Evolutionary conservation across 2,888 invertebrate species (phyloP).

Genomic region (Lampropteryx suffumata): DNA sequence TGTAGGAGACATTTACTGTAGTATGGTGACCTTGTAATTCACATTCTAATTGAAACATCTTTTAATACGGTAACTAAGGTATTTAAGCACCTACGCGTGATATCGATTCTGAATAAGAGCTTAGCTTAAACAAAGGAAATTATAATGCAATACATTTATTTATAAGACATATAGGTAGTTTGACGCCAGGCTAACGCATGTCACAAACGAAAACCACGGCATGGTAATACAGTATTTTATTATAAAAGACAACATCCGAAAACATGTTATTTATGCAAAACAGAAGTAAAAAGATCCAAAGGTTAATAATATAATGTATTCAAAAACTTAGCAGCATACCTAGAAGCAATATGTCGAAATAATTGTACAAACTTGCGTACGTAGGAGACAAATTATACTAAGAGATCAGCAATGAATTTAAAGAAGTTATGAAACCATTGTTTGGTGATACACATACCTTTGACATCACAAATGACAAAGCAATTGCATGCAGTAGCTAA

Average conservation of each 20-base stretch:
- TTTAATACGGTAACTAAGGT: constrained; percentile 24
- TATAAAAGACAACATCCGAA: too few species aligned
- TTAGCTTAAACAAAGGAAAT: constrained; percentile 5
- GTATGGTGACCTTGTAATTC: constrained; percentile 36
- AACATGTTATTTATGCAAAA: neutral
- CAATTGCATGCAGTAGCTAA: constrained; percentile 19
- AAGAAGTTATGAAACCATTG: constrained; percentile 59
- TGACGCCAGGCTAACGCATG: too few species aligned
- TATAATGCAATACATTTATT: neutral
- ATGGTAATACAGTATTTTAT: too few species aligned
- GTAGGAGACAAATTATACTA: constrained; percentile 69
- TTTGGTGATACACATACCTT: constrained; percentile 54
- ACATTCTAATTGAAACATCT: constrained; percentile 39
- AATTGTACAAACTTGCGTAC: constrained; percentile 36
- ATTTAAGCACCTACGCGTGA: constrained; percentile 22
- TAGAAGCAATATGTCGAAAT: constrained; percentile 25
- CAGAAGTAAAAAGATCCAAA: constrained; percentile 11
- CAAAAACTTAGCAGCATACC: constrained; percentile 14
- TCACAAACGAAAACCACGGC: too few species aligned
- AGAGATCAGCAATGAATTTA: constrained; percentile 59
- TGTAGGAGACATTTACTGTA: constrained; percentile 60
- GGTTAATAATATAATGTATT: constrained; percentile 12
- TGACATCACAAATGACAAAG: constrained; percentile 10
- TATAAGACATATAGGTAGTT: too few species aligned
- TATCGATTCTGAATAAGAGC: constrained; percentile 10